Base-by-base conservation (phyloP, 2,888 invertebrate genomes). In the Pseudococcus jackbeardsleyi region DNA sequence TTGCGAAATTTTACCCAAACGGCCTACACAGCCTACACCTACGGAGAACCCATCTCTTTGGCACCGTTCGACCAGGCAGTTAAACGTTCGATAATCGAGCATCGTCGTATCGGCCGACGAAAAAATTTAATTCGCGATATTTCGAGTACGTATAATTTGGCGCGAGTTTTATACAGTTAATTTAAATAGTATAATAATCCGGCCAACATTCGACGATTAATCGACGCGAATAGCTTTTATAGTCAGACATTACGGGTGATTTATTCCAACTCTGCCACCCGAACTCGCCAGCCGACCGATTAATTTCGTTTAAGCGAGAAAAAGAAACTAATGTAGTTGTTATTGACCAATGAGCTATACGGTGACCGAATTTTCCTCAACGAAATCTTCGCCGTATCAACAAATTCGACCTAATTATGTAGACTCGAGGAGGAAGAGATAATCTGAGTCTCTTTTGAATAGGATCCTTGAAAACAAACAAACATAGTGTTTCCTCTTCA, bases 121-220 rank as follows among this genome's bases (percentile, higher is more conserved):
- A 59, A 19, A 59, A 33, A 72, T 26, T 72, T 26, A 33, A 72
- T 26, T 72, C 33, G 26, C 68, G 19, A 19, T 59, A 59, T 12
- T 72, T 72, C 68, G 33, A 72, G 68, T 72, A 9, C 3, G 33
- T 72, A 72, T 72, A 72, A 72, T 72, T 72, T 72, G 68, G 68
- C 50, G 50, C 50, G 50, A 50, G 50, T 50, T 50, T 50, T 17
- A 50, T 15, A 50, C 50, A 50, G 15, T 50, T 50, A 50, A 50
- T 50, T 50, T 50, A 12, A 50, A 50, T 17, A 50, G 50, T 17
- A 50, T 17, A 50, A 17, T 50, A 33, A 33, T 33, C 50, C 17
- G 15, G 50, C 50, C 50, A 50, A 17, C 50, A 15, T 50, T 50
- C 50, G 50, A 15, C 50, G 50, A 50, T 50, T 50, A 50, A 50